Percentiles rank a stretch among this genome's conserved stretches.
phyloP scores from a whole-genome alignment of 2,888 invertebrate genomes.

The Leucophenga maculata region DNA sequence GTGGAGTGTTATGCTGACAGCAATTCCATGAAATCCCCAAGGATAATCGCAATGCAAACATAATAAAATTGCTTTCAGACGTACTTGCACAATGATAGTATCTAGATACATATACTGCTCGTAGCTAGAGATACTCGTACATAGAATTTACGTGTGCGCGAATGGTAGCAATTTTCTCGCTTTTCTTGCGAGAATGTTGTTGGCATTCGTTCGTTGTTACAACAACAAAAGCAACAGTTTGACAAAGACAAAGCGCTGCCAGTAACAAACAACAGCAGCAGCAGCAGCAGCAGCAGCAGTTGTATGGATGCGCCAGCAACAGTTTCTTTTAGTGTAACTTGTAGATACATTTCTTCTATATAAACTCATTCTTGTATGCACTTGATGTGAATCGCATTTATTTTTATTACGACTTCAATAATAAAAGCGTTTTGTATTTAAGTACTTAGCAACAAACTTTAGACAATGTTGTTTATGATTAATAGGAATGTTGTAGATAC shows the following conservation, averaged over 20 bases:
- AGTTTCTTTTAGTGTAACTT: background rate
- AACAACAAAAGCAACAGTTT: background rate
- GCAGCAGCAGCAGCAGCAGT: background rate
- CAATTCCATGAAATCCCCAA: background rate
- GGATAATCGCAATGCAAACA: conserved; percentile 10
- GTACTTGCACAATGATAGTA: background rate
- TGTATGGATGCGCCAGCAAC: background rate
- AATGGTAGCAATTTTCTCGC: no score
- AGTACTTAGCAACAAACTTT: no score
- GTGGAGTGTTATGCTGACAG: background rate
- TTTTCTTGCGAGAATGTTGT: background rate
- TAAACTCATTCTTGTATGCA: no score
- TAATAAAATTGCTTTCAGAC: conserved; percentile 1
- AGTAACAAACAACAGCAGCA: background rate
- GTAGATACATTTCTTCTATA: no score
- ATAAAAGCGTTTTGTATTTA: no score
- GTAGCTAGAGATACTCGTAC: no score
- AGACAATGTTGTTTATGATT: no score
- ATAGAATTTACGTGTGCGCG: no score
- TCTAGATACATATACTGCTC: no score
- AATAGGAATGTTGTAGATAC: no score
- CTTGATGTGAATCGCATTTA: no score
- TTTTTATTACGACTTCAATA: no score
- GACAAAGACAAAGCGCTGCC: background rate
- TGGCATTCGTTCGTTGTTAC: background rate